Base-by-base conservation (phyloP, 2,888 invertebrate species). In the Panorpa germanica region DNA sequence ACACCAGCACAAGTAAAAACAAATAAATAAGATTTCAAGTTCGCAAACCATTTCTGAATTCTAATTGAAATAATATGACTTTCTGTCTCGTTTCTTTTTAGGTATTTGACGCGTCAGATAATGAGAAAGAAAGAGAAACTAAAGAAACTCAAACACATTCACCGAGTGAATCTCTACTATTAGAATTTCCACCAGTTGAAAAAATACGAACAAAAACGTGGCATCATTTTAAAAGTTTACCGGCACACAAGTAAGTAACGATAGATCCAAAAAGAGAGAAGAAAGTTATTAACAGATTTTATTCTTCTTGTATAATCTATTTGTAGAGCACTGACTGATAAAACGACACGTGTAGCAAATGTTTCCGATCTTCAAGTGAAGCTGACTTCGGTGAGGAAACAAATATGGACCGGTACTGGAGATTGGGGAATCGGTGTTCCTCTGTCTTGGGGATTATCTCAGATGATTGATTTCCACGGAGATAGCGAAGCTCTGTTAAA, bases 351-450 rank as follows among this genome's bases (percentile, higher is more conserved):
- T n/a, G n/a, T n/a, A n/a, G n/a, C n/a, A n/a, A n/a, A n/a, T n/a
- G n/a, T n/a, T n/a, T n/a, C n/a, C n/a, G n/a, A 47, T 14, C 34
- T 51, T 11, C 71, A 75, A 50, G 63, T 74, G 5, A 75, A 73
- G 46, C 49, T 80, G 5, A 61, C 61, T 35, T 62, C 72, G 2
- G 46, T 80, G 16, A 73, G 70, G 44, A 73, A 70, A 47, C 73
- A 73, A 51, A 61, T 80, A 26, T 81, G 81, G 81, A 71, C 70
- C 3, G 77, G 77, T 4, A 39, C 52, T 34, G 40, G 61, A 55
- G n/a, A 38, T 63, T 57, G 42, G 53, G 42, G 9, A 49, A 53
- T 26, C 32, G 39, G 2, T 47, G 43, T 27, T 44, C 73, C 76
- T 1, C 40, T 77, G 13, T 70, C 72, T 2, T 77, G 75, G 75